Evolutionary conservation across 1,140 invertebrate species (phyloP).

Genomic region (Trypoxylus dichotomus): DNA sequence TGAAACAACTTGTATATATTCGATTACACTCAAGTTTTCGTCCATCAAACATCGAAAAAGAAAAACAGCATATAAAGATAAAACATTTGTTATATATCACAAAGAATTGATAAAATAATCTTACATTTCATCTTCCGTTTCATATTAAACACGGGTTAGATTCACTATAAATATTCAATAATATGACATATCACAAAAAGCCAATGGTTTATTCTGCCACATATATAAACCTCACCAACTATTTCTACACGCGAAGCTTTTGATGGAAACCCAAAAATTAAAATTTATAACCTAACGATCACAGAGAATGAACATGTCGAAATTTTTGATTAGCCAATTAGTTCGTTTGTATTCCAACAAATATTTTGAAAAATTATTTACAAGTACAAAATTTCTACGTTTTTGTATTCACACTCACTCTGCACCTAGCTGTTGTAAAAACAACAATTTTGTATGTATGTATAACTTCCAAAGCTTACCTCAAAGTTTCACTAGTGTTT

Average conservation of each 20-base stretch:
- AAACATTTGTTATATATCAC: too few relatives aligned
- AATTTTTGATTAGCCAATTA: neutral
- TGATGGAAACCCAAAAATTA: neutral
- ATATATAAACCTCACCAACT: neutral
- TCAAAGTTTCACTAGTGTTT: neutral
- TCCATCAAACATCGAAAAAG: too few relatives aligned
- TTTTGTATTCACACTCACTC: too few relatives aligned
- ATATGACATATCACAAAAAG: neutral
- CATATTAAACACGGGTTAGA: too few relatives aligned
- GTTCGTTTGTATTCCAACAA: neutral
- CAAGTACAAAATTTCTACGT: neutral
- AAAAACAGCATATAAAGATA: too few relatives aligned
- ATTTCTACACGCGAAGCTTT: neutral
- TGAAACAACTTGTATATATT: too few relatives aligned
- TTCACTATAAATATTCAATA: too few relatives aligned
- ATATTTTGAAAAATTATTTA: neutral
- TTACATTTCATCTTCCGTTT: too few relatives aligned
- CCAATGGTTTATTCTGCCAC: neutral
- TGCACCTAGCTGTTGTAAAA: too few relatives aligned
- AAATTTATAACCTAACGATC: neutral
- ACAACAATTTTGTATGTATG: too few relatives aligned
- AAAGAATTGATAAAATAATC: too few relatives aligned
- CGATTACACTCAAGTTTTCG: too few relatives aligned
- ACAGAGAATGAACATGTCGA: neutral
- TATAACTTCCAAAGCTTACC: neutral